Evolutionary conservation across 92 coral and sea anemone species (phyloP), one percentile per base, ranked within the genome.

Genomic region (Porites lobata): DNA sequence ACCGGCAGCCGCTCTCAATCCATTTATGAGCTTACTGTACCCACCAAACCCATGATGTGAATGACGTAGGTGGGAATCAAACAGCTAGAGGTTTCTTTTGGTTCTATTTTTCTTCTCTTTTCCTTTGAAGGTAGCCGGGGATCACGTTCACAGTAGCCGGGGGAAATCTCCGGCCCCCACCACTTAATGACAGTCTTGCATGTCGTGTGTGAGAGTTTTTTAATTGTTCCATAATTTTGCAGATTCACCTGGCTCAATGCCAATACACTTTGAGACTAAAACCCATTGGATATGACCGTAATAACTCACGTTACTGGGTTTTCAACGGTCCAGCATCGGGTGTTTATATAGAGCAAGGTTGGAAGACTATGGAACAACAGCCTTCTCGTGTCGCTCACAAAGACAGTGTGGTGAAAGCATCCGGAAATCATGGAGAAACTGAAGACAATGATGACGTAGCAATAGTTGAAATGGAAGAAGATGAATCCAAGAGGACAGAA

Each of bases 271-370:
- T 91, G 52, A 92, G 98, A 21, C 74, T 86, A 67, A 73, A 65
- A 10, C 95, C 98, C 32, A 73, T 96, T 57, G 99, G 99, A 12
- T 79, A 76, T 77, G 99, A 97, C 74, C 96, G 99, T 7, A 89
- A 88, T 71, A 95, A 96, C 65, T 86, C 92, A 15, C 98, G 99
- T 13, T 97, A 97, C 77, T 97, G 99, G 99, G 57, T 96, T 63
- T 91, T 97, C 56, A 84, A 78, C 47, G 93, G 96, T 8, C 68
- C 75, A 26, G 80, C 94, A 22, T 64, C 77, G 63, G 96, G 98
- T 13, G 81, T 97, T 84, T 94, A 66, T 67, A 95, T 97, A 1
- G 99, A 97, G 64, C 90, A 93, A 19, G 98, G 96, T 13, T 95
- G 98, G 98, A 86, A 87, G 91, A 78, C 65, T 54, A 50, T 79